A percentile compares a stretch with the other conserved stretches of the same genome.
phyloP scores from a whole-genome alignment of 1,140 invertebrate species.

The Neoseiulus cucumeris region DNA sequence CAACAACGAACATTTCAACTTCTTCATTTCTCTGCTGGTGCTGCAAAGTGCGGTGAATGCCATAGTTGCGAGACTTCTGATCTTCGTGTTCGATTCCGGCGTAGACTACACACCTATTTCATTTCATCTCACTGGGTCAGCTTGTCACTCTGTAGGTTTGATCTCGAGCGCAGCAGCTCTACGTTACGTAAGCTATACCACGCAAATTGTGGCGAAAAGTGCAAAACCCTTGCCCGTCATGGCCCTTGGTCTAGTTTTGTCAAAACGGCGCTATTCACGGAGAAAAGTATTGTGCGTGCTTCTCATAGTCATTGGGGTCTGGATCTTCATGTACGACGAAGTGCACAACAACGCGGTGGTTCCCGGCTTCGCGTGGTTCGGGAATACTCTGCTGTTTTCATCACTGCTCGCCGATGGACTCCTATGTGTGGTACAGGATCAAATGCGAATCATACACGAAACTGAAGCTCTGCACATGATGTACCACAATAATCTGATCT shows the following conservation, averaged over 20 bases:
- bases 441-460: constrained; percentile 44
- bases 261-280: constrained; percentile 53
- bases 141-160: constrained; percentile 87
- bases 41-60: constrained; percentile 76
- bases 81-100: constrained; percentile 25
- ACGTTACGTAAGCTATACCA: constrained; percentile 89
- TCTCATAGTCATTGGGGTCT: constrained; percentile 73
- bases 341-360: constrained; percentile 24
- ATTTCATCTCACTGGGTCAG: constrained; percentile 54
- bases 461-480: neutral
- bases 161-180: constrained; percentile 84
- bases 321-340: constrained; percentile 84
- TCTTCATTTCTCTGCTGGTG: constrained; percentile 58
- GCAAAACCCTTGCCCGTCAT: constrained; percentile 96
- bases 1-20: constrained; percentile 59
- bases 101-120: constrained; percentile 46
- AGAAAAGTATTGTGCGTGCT: constrained; percentile 79
- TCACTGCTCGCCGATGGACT: constrained; percentile 87
- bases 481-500: neutral
- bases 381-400: constrained; percentile 33
- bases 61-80: constrained; percentile 47
- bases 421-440: constrained; percentile 60
- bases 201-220: constrained; percentile 87
- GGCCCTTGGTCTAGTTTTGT: constrained; percentile 78
- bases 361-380: neutral